phyloP scores from a whole-genome alignment of 1,140 invertebrate genomes.

The Odontomachus brunneus region DNA sequence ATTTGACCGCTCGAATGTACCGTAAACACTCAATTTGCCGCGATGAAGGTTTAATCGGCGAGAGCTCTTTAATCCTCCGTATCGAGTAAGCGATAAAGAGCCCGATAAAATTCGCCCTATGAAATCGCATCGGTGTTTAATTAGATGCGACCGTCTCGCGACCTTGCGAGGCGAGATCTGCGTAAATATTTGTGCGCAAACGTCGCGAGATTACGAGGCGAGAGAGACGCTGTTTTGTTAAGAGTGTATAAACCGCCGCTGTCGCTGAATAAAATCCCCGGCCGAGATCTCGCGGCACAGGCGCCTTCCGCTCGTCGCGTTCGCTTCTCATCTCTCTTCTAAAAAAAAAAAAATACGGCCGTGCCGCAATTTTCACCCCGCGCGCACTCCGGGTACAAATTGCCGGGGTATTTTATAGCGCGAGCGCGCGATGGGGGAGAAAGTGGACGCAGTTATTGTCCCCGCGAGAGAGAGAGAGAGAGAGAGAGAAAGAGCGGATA shows the following conservation, averaged over 20 bases:
- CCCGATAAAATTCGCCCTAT: not conserved
- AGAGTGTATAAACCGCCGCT: not conserved
- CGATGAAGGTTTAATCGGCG: conserved; percentile 25
- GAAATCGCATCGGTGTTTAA: not conserved
- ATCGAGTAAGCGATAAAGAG: conserved; percentile 22
- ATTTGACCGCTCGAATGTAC: not conserved
- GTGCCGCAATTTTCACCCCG: not conserved
- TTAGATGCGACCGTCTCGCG: not conserved
- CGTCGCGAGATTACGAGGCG: too few relatives aligned
- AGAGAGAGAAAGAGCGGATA: too few relatives aligned
- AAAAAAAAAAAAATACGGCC: not conserved
- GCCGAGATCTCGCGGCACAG: not conserved
- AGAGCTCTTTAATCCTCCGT: conserved; percentile 22
- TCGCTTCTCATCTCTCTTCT: too few relatives aligned
- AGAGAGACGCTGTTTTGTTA: too few relatives aligned
- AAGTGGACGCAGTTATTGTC: conserved; percentile 63
- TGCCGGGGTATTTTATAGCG: not conserved
- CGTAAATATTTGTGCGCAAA: too few relatives aligned
- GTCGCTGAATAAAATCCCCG: not conserved
- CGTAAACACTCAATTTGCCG: conserved; percentile 1
- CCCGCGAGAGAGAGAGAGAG: too few relatives aligned
- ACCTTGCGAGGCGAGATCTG: too few relatives aligned
- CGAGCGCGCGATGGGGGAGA: not conserved
- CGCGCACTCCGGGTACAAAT: not conserved
- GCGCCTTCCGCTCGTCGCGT: not conserved